A percentile compares a stretch with the other conserved stretches of the same genome.
Conservation (phyloP, 1,140 invertebrate species). For the Anoplophora glabripennis region DNA sequence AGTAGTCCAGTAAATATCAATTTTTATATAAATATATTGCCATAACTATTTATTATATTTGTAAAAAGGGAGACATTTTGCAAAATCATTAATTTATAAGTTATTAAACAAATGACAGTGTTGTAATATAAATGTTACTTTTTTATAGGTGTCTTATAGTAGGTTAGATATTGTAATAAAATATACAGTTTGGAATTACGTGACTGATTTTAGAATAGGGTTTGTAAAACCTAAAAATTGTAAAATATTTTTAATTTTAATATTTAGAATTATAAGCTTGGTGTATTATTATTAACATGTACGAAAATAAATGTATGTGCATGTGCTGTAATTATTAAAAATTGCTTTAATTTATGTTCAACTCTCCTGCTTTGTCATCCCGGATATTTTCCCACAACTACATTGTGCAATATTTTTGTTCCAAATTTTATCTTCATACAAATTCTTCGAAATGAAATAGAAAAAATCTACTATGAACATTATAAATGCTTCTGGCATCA, state of each 20-base stretch:
- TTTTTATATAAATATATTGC: slow-evolving; percentile 33
- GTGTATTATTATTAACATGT: slow-evolving; percentile 43
- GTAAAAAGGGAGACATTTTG: slow-evolving; percentile 32
- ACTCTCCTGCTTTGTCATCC: slow-evolving; percentile 14
- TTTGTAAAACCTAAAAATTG: slow-evolving; percentile 34
- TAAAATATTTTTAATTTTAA: slow-evolving; percentile 43
- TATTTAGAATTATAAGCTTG: slow-evolving; percentile 33
- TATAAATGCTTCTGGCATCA: no score
- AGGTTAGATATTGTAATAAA: slow-evolving; percentile 37
- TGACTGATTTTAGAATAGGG: slow-evolving; percentile 41
- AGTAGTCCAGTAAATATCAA: slow-evolving; percentile 22
- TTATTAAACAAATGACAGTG: slow-evolving; percentile 22
- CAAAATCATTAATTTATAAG: slow-evolving; percentile 24
- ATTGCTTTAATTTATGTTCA: slow-evolving; percentile 25
- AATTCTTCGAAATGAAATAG: no score
- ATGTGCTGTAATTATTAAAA: slow-evolving; percentile 47
- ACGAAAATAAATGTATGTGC: slow-evolving; percentile 50
- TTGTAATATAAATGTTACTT: slow-evolving; percentile 46
- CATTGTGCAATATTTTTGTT: not conserved
- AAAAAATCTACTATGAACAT: no score
- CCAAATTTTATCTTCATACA: not conserved
- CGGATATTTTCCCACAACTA: no score
- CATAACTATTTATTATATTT: slow-evolving; percentile 36
- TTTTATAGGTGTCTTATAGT: slow-evolving; percentile 44
- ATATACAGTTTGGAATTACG: slow-evolving; percentile 28